These are phyloP conservation scores for Pharmacophagus antenor DNA, from an alignment of 2,888 invertebrate genomes.

Conservation along the genomic window DNA sequence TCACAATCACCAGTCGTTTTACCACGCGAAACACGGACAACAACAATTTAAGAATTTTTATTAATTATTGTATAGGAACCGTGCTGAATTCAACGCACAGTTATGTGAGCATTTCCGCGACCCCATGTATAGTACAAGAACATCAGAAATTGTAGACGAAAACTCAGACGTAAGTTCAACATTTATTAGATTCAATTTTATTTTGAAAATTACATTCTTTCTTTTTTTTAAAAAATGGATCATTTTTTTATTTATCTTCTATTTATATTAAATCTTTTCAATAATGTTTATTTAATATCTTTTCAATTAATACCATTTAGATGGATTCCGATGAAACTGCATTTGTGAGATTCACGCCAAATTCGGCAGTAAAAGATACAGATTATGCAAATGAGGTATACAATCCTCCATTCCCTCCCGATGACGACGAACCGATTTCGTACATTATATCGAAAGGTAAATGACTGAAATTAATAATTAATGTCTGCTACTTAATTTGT, in stretches of 20 bases:
- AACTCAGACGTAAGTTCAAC: slow-evolving; percentile 50
- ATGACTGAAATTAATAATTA: not conserved
- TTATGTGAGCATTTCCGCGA: slow-evolving; percentile 70
- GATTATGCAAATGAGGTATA: slow-evolving; percentile 91
- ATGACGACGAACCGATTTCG: slow-evolving; percentile 65
- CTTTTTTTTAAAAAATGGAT: no score
- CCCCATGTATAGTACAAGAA: slow-evolving; percentile 54
- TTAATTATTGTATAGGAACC: slow-evolving; percentile 51
- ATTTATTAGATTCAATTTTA: not conserved
- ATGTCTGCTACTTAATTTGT: not conserved
- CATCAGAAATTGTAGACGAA: slow-evolving; percentile 43
- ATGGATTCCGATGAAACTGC: slow-evolving; percentile 87
- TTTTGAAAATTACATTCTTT: not conserved
- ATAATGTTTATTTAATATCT: no score
- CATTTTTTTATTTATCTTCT: no score
- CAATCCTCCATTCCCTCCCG: slow-evolving; percentile 84
- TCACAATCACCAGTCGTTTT: no score
- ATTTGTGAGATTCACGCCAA: slow-evolving; percentile 89
- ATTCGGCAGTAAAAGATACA: slow-evolving; percentile 80
- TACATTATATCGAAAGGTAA: slow-evolving; percentile 59
- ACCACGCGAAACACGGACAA: no score
- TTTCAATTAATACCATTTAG: no score
- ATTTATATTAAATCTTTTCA: no score
- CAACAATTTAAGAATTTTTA: not conserved
- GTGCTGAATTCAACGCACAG: slow-evolving; percentile 59